These are phyloP conservation scores for Eurystomus glaucurus DNA, from an alignment of 2,797 vertebrate genomes.

Conservation along the genomic window DNA sequence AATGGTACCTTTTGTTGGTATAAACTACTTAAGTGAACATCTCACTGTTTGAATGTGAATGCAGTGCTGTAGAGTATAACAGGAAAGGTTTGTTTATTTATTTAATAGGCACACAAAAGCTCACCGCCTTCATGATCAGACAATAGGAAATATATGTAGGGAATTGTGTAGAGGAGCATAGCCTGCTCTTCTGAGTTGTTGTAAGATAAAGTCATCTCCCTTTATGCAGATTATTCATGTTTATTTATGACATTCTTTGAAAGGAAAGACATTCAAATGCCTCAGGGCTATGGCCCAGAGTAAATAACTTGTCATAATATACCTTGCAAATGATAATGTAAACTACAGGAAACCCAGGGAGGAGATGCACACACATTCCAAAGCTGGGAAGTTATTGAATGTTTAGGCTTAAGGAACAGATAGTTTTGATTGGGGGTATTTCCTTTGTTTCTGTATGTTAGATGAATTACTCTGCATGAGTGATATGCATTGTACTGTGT, in stretches of 20 bases:
- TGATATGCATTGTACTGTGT: slow-evolving; percentile 62
- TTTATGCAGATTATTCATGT: slow-evolving; percentile 73
- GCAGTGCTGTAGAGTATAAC: neutral
- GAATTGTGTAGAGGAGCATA: neutral
- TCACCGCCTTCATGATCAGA: neutral
- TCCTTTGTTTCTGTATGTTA: slow-evolving; percentile 62
- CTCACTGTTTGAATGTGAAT: neutral
- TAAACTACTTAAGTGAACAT: neutral
- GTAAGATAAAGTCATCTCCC: slow-evolving; percentile 57
- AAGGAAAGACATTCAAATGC: slow-evolving; percentile 47
- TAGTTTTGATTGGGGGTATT: slow-evolving; percentile 70
- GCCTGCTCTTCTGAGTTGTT: slow-evolving; percentile 37
- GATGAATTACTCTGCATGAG: slow-evolving; percentile 52
- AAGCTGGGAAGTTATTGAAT: slow-evolving; percentile 74
- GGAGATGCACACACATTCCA: slow-evolving; percentile 67
- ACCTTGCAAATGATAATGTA: slow-evolving; percentile 75
- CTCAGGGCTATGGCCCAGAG: slow-evolving; percentile 49
- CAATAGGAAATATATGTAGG: neutral
- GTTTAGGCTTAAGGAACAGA: slow-evolving; percentile 73
- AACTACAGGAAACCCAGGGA: slow-evolving; percentile 53
- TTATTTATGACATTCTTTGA: slow-evolving; percentile 62
- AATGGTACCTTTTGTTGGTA: neutral
- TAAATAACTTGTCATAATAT: slow-evolving; percentile 76
- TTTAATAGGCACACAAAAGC: neutral
- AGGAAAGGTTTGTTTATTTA: slow-evolving; percentile 22